Evolutionary conservation across 2,888 invertebrate species (phyloP).

Genomic region (Campoletis raptor): DNA sequence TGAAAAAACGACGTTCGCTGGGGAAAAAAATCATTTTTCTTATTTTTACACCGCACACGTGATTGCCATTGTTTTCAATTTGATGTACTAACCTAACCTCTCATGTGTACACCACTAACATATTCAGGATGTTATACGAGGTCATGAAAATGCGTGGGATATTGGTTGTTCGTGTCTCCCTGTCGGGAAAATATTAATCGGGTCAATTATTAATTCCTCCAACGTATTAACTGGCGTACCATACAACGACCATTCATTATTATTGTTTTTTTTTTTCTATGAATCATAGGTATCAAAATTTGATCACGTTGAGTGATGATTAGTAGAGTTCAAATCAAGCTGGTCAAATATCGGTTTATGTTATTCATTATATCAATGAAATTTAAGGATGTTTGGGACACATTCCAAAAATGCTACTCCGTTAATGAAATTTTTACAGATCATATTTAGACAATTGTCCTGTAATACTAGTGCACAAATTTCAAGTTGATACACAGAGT

Average conservation of each 20-base stretch:
- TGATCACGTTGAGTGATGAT: neutral
- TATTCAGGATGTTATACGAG: neutral
- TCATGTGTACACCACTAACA: neutral
- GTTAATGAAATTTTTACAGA: too few species aligned
- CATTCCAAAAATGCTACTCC: too few species aligned
- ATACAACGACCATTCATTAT: neutral
- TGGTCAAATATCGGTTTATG: neutral
- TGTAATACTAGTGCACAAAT: too few species aligned
- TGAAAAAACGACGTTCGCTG: neutral
- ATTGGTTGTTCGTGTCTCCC: neutral
- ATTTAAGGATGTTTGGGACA: neutral
- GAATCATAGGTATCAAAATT: neutral
- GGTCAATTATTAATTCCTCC: conserved; percentile 7
- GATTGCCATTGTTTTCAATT: neutral
- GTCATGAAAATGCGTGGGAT: neutral
- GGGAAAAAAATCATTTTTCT: neutral
- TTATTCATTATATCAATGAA: neutral
- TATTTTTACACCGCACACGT: neutral
- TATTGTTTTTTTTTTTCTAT: neutral
- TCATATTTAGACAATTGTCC: too few species aligned
- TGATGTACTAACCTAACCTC: neutral
- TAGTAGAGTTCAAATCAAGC: neutral
- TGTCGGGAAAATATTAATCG: neutral
- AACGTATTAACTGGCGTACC: neutral
- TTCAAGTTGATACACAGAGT: too few species aligned